Percentiles rank a stretch among this genome's conserved stretches.
phyloP scores from a whole-genome alignment of 2,113 vertebrate species.

The Nematolebias whitei region DNA sequence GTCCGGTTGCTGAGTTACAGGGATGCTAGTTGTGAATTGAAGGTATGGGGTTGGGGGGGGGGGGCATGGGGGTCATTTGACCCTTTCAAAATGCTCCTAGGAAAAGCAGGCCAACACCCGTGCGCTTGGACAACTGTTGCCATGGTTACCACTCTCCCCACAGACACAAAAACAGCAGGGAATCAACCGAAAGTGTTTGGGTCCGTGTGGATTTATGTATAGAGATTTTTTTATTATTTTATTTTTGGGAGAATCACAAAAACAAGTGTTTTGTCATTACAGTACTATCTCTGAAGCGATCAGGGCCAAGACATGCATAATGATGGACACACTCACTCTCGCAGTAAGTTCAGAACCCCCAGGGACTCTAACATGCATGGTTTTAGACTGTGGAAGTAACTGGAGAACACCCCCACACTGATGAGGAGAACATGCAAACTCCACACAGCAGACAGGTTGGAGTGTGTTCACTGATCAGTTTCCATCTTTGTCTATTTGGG shows the following conservation, averaged over 20 bases:
- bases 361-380: no score
- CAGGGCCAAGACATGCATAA: no score
- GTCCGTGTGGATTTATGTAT: conserved; percentile 3
- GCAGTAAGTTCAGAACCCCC: no score
- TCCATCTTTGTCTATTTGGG: conserved; percentile 3
- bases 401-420: no score
- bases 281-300: no score
- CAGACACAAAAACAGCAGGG: conserved; percentile 59
- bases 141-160: conserved; percentile 62
- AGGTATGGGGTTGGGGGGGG: no score
- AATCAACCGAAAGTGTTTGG: conserved; percentile 59
- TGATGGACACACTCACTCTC: no score
- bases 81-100: conserved; percentile 57
- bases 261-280: no score
- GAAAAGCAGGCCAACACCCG: conserved; percentile 69
- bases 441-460: neutral
- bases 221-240: neutral
- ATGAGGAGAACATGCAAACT: no score
- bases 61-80: conserved; percentile 47
- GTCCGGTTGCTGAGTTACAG: conserved; percentile 26
- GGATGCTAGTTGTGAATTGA: conserved; percentile 43
- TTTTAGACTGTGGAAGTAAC: no score
- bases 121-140: conserved; percentile 61
- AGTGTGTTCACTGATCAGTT: neutral
- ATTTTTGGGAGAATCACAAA: no score